Evolutionary conservation across 2,113 vertebrate species (phyloP).

Genomic region (Tachuris rubrigastra): DNA sequence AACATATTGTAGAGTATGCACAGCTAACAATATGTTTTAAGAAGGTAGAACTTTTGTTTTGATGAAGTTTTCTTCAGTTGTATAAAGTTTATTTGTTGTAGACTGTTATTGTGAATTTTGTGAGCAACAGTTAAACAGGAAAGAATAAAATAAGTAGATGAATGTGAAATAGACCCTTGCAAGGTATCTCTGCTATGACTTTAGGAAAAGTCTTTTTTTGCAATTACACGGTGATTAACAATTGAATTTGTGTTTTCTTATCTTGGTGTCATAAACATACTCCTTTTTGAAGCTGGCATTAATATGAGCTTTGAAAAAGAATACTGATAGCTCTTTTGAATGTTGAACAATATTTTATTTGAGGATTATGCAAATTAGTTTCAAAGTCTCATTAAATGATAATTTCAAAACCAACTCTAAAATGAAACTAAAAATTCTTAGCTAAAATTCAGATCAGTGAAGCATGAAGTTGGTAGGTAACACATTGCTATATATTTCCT

Average conservation of each 20-base stretch:
- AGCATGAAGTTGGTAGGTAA: conserved; percentile 20
- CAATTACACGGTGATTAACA: conserved; percentile 60
- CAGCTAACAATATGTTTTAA: neutral
- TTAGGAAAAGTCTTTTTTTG: conserved; percentile 19
- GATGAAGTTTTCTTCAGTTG: neutral
- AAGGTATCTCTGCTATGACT: conserved; percentile 13
- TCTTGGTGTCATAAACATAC: conserved; percentile 52
- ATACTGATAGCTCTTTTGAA: conserved; percentile 43
- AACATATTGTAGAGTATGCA: neutral
- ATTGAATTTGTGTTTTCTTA: conserved; percentile 58
- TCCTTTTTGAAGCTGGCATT: conserved; percentile 56
- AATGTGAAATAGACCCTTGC: neutral
- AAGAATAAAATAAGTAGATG: neutral
- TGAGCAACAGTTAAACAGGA: neutral
- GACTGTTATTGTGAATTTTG: neutral
- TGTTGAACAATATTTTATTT: conserved; percentile 63
- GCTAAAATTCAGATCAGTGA: conserved; percentile 58
- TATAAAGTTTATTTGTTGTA: neutral
- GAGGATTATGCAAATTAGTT: conserved; percentile 67
- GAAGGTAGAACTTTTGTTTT: neutral
- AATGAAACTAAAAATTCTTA: conserved; percentile 39
- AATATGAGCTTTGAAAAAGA: conserved; percentile 55
- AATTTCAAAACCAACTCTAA: conserved; percentile 65
- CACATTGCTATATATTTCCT: neutral
- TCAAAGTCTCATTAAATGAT: conserved; percentile 73